Evolutionary conservation across 2,113 vertebrate genomes (phyloP).

Genomic region (Micronycteris hirsuta): DNA sequence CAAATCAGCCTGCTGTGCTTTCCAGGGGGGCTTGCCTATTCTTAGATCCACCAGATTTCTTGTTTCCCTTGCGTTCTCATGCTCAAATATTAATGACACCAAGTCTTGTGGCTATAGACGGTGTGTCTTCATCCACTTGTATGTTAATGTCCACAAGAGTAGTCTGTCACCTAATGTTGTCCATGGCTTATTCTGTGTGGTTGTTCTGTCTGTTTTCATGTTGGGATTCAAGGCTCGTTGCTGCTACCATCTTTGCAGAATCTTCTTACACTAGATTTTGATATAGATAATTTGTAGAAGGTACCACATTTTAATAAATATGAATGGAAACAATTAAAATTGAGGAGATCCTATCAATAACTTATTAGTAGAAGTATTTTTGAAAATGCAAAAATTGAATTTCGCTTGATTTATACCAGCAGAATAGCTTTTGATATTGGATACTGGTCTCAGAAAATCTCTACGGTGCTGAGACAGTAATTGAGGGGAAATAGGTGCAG

Average conservation of each 20-base stretch:
- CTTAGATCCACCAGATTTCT: neutral
- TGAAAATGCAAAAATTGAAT: neutral
- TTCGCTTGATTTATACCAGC: constrained; percentile 19
- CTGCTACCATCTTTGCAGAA: neutral
- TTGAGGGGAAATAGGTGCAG: neutral
- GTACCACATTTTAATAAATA: constrained; percentile 10
- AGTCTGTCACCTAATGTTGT: neutral
- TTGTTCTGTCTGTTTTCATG: neutral
- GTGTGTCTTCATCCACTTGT: neutral
- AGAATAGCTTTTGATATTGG: neutral
- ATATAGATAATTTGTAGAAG: constrained; percentile 22
- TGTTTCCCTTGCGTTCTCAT: neutral
- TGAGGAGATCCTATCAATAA: neutral
- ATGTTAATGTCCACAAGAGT: neutral
- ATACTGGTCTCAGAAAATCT: neutral
- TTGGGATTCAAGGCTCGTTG: neutral
- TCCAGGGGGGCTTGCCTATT: neutral
- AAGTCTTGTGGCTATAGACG: neutral
- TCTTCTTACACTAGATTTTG: neutral
- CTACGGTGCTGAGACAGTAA: neutral
- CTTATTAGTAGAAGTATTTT: neutral
- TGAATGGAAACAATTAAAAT: neutral
- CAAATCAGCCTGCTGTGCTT: neutral
- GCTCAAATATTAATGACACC: neutral
- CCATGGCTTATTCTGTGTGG: neutral